These are phyloP conservation scores for Zaprionus lachaisei DNA, from an alignment of 1,140 invertebrate species.

Conservation along the genomic window DNA sequence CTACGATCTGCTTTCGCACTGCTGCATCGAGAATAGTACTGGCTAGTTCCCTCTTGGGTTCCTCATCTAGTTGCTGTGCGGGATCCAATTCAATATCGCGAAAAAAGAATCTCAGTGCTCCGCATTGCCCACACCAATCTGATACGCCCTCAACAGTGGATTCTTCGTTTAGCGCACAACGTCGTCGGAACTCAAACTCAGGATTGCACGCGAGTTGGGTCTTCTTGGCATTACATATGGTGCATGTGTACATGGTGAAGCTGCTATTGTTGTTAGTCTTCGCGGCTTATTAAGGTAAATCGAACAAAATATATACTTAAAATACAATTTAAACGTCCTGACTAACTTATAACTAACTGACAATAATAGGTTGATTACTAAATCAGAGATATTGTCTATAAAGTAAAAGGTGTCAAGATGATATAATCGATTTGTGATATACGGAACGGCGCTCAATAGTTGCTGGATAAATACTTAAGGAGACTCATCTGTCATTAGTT, in stretches of 20 bases:
- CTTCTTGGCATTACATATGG: slow-evolving; percentile 25
- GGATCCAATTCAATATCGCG: not conserved
- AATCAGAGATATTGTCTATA: not conserved
- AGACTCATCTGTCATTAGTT: no score
- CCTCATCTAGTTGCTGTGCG: not conserved
- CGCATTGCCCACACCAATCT: slow-evolving; percentile 33
- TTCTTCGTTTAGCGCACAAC: not conserved
- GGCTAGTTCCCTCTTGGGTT: not conserved
- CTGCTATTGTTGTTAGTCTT: not conserved
- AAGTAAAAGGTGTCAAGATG: not conserved
- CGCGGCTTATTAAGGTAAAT: not conserved
- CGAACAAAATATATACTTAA: not conserved
- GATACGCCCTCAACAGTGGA: slow-evolving; percentile 32
- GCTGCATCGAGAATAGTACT: not conserved
- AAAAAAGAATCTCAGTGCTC: slow-evolving; percentile 26
- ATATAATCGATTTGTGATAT: not conserved
- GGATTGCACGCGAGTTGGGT: slow-evolving; percentile 1
- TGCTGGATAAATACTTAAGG: no score
- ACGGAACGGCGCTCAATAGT: no score
- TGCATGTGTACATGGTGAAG: slow-evolving; percentile 28
- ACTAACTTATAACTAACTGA: not conserved
- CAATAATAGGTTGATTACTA: not conserved
- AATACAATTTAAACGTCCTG: not conserved
- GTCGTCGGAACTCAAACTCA: slow-evolving; percentile 31
- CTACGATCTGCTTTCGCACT: not conserved